phyloP scores from a whole-genome alignment of 2,113 vertebrate genomes.

The Malaclemys terrapin region DNA sequence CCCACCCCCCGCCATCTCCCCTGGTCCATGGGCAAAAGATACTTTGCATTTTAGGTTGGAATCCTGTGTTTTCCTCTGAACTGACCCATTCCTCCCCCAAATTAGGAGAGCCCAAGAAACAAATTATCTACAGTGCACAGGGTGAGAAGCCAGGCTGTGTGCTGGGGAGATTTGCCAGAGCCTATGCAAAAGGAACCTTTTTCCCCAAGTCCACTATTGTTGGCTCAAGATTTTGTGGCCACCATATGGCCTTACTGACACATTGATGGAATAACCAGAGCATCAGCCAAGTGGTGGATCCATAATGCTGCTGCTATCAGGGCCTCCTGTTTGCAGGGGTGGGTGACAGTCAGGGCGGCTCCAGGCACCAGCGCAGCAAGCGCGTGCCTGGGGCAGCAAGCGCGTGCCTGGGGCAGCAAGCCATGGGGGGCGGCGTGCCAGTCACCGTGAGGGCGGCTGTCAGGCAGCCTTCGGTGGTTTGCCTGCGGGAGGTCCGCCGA shows the following conservation, averaged over 20 bases:
- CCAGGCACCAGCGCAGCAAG: too few species aligned
- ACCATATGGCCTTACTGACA: not conserved
- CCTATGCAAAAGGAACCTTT: not conserved
- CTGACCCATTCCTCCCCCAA: not conserved
- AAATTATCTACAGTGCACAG: not conserved
- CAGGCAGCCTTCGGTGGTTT: too few species aligned
- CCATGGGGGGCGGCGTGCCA: too few species aligned
- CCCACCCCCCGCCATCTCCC: too few species aligned
- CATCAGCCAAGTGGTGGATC: not conserved
- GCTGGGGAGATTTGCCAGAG: not conserved
- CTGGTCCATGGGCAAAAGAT: not conserved
- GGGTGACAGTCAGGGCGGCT: not conserved
- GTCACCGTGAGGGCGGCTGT: too few species aligned
- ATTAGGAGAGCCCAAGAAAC: not conserved
- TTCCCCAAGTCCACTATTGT: not conserved
- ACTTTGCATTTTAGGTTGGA: not conserved
- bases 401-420: too few species aligned
- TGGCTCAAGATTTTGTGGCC: too few species aligned
- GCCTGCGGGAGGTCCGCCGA: too few species aligned
- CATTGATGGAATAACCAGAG: not conserved
- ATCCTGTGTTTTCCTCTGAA: not conserved
- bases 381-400: too few species aligned
- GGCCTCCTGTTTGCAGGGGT: not conserved
- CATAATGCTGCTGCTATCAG: not conserved
- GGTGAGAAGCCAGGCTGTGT: not conserved